Conservation (phyloP, 2,113 vertebrate species). For the Chinchilla lanigera region DNA sequence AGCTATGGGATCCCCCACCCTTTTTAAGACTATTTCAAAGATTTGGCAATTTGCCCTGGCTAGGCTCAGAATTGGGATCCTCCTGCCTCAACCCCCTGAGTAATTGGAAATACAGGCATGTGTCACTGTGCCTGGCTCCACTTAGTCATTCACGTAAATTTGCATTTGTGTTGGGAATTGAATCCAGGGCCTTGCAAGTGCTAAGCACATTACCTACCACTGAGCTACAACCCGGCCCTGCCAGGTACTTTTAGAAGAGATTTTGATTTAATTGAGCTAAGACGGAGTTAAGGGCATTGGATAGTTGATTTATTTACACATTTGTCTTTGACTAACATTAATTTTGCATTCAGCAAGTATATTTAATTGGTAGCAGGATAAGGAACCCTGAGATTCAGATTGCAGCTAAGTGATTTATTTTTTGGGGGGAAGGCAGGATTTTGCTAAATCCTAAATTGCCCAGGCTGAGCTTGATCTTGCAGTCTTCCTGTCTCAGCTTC, state of each 20-base stretch:
- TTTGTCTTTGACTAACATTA: constrained; percentile 22
- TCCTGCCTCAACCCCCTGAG: neutral
- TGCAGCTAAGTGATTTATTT: neutral
- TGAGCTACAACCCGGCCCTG: neutral
- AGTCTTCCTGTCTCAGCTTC: neutral
- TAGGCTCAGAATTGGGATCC: neutral
- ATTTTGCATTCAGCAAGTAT: constrained; percentile 39
- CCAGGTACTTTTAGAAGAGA: neutral
- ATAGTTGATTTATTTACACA: neutral
- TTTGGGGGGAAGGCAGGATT: neutral
- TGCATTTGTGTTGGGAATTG: neutral
- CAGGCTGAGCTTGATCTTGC: neutral
- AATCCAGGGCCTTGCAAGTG: neutral
- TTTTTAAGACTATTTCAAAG: neutral
- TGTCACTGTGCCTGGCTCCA: too few relatives aligned
- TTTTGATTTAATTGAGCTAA: constrained; percentile 29
- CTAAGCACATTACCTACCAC: neutral
- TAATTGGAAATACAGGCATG: neutral
- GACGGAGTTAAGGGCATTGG: neutral
- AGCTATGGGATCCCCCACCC: neutral
- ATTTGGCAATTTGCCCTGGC: neutral
- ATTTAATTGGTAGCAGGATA: constrained; percentile 3
- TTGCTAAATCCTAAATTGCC: neutral
- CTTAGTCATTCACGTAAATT: neutral
- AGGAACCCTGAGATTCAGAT: constrained; percentile 18